phyloP scores from a whole-genome alignment of 2,888 invertebrate genomes.

The Hirudinaria manillensis region DNA sequence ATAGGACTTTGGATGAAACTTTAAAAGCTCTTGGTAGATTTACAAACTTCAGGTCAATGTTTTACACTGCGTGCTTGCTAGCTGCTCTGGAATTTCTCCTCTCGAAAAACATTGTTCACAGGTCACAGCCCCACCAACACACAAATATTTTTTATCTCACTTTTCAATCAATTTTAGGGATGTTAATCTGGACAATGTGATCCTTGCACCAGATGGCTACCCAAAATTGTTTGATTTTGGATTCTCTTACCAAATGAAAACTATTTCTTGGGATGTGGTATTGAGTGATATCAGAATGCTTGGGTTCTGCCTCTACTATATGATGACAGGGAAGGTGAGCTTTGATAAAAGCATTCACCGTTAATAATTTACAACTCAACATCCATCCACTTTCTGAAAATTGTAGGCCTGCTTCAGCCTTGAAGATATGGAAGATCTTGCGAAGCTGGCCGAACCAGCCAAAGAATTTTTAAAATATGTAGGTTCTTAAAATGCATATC shows the following conservation, averaged over 20 bases:
- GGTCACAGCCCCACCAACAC: background rate
- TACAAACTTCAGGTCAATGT: background rate
- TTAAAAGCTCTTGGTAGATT: background rate
- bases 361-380: too few relatives aligned
- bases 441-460: background rate
- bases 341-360: too few relatives aligned
- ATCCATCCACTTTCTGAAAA: too few relatives aligned
- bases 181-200: background rate
- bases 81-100: background rate
- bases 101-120: background rate
- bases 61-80: background rate
- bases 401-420: background rate
- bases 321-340: background rate
- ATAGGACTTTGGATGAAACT: background rate
- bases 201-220: background rate
- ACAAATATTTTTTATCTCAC: too few relatives aligned
- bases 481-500: background rate
- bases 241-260: background rate
- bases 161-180: background rate
- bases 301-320: background rate
- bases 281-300: background rate
- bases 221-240: background rate
- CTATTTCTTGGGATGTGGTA: background rate
- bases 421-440: conserved; percentile 4
- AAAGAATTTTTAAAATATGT: background rate